phyloP scores from a whole-genome alignment of 2,888 invertebrate genomes.

The Xanthia icteritia region DNA sequence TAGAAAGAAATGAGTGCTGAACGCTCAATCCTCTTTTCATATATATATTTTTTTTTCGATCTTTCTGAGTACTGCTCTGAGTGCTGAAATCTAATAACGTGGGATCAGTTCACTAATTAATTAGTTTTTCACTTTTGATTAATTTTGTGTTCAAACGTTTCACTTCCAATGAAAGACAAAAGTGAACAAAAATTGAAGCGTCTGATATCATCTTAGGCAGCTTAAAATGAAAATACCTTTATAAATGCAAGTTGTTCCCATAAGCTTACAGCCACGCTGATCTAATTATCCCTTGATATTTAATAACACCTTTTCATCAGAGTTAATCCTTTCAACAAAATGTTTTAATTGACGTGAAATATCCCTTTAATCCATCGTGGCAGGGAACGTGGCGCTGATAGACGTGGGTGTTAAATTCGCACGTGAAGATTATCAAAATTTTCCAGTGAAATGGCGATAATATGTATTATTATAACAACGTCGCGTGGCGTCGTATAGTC shows the following conservation, averaged over 20 bases:
- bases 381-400: neutral
- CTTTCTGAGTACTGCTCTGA: neutral
- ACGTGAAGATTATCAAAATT: constrained; percentile 23
- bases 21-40: neutral
- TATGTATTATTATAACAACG: neutral
- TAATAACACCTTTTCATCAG: constrained; percentile 39
- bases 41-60: neutral
- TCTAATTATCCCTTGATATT: constrained; percentile 33
- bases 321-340: constrained; percentile 33
- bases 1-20: neutral
- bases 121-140: neutral
- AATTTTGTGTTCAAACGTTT: neutral
- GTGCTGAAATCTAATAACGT: neutral
- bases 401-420: constrained; percentile 9
- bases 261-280: constrained; percentile 8
- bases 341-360: constrained; percentile 48
- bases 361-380: constrained; percentile 38
- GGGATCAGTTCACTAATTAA: neutral
- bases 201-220: too few relatives aligned
- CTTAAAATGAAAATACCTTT: neutral
- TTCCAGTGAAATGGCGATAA: neutral
- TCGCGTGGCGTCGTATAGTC: neutral
- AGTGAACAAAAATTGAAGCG: neutral
- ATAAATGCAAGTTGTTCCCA: neutral
- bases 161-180: neutral